A percentile compares a stretch with the other conserved stretches of the same genome.
These are phyloP conservation scores for Drosophila sordidula DNA, from an alignment of 2,888 invertebrate species.

Conservation along the genomic window DNA sequence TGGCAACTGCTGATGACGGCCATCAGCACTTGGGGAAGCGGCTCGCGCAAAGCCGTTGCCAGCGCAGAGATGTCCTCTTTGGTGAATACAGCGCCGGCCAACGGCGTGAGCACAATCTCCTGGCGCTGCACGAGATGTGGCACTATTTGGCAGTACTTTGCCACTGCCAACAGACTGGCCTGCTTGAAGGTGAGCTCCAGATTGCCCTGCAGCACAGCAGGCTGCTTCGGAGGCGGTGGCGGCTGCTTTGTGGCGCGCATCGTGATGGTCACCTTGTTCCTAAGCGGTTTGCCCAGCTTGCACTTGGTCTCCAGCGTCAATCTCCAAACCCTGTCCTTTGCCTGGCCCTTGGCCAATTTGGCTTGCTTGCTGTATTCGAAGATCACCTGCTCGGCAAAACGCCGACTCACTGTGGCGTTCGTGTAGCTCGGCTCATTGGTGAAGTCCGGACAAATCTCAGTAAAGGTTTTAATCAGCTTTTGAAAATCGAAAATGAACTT, in stretches of 20 bases:
- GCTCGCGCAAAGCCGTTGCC: constrained; percentile 41
- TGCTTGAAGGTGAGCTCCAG: constrained; percentile 65
- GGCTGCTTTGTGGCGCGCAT: constrained; percentile 12
- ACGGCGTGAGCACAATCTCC: constrained; percentile 58
- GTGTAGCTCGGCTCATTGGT: constrained; percentile 41
- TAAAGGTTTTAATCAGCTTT: constrained; percentile 39
- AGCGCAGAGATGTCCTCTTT: constrained; percentile 44
- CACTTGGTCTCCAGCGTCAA: constrained; percentile 25
- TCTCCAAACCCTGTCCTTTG: constrained; percentile 33
- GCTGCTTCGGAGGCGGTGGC: constrained; percentile 39
- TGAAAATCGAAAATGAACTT: constrained; percentile 49
- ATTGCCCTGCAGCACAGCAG: constrained; percentile 30
- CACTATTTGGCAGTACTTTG: constrained; percentile 63
- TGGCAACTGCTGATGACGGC: constrained; percentile 69
- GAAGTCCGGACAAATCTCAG: constrained; percentile 62
- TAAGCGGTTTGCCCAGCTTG: not conserved
- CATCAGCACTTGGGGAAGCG: constrained; percentile 47
- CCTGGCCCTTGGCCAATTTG: constrained; percentile 45
- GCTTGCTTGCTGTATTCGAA: constrained; percentile 54
- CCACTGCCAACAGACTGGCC: constrained; percentile 68
- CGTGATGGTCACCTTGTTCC: constrained; percentile 30
- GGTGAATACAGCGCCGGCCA: constrained; percentile 63
- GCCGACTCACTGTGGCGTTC: constrained; percentile 57
- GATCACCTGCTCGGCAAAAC: constrained; percentile 61
- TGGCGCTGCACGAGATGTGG: constrained; percentile 49